A percentile compares a stretch with the other conserved stretches of the same genome.
These are phyloP conservation scores for Sarcophaga carnaria DNA, from an alignment of 2,888 invertebrate genomes.

Conservation along the genomic window DNA sequence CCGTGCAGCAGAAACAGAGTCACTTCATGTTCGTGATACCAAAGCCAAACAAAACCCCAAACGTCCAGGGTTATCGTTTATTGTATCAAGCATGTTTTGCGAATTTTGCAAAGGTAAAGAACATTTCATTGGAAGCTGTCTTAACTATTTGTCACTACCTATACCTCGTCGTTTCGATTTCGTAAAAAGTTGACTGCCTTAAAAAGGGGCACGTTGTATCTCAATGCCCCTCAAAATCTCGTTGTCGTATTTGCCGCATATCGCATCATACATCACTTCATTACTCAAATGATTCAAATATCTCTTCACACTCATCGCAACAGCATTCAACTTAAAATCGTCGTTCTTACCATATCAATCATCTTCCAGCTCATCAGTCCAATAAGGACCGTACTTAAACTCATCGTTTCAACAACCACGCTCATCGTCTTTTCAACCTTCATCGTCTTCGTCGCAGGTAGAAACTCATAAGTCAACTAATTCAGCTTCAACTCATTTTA, in stretches of 20 bases:
- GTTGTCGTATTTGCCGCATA: conserved; percentile 24
- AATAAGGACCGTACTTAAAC: neutral
- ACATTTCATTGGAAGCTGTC: conserved; percentile 10
- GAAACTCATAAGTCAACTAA: neutral
- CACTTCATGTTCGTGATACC: neutral
- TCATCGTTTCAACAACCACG: neutral
- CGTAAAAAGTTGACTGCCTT: conserved; percentile 51
- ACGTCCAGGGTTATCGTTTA: conserved; percentile 4
- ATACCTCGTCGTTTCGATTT: conserved; percentile 35
- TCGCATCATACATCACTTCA: conserved; percentile 29
- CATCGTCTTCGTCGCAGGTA: neutral
- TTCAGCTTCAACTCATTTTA: neutral
- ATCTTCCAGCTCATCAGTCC: neutral
- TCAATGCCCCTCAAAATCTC: conserved; percentile 33
- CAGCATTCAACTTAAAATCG: neutral
- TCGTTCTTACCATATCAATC: neutral
- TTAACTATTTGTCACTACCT: conserved; percentile 12
- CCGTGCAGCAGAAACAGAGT: neutral
- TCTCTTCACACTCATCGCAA: conserved; percentile 3
- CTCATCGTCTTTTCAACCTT: neutral
- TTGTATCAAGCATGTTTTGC: conserved; percentile 13
- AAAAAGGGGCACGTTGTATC: conserved; percentile 28
- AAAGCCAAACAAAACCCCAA: neutral
- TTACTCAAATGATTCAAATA: neutral
- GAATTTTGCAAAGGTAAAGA: conserved; percentile 24